These are phyloP conservation scores for Oreotrochilus melanogaster DNA, from an alignment of 2,113 vertebrate genomes.

Conservation along the genomic window DNA sequence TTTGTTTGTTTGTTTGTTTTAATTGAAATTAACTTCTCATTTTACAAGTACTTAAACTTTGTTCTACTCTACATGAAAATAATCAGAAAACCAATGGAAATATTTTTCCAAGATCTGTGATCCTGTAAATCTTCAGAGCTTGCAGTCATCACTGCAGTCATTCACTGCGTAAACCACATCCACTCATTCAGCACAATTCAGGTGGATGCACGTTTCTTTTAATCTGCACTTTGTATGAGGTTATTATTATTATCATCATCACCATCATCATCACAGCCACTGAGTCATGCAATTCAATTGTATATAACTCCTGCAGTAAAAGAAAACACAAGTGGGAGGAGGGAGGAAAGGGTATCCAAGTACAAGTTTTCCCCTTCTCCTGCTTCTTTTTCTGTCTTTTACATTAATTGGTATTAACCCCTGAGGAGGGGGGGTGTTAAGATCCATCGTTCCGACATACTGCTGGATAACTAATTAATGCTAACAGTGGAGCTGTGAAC, in stretches of 20 bases:
- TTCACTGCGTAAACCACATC: not conserved
- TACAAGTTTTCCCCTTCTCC: not conserved
- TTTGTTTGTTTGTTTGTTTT: too few species aligned
- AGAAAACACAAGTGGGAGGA: not conserved
- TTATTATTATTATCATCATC: not conserved
- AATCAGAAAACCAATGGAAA: not conserved
- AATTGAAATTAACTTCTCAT: not conserved
- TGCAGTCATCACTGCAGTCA: not conserved
- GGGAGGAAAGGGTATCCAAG: not conserved
- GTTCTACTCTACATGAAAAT: not conserved
- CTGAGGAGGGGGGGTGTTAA: not conserved
- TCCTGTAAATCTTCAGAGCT: not conserved
- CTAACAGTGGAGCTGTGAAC: slow-evolving; percentile 23
- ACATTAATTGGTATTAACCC: not conserved
- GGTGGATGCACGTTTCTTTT: not conserved
- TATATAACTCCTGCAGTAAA: not conserved
- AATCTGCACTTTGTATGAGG: not conserved
- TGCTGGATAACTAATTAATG: slow-evolving; percentile 32
- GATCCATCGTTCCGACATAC: not conserved
- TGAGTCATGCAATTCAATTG: not conserved
- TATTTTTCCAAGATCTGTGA: not conserved
- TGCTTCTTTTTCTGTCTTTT: not conserved
- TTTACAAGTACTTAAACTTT: not conserved
- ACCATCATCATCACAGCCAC: not conserved
- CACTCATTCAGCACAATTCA: not conserved